Conservation (phyloP, 2,888 invertebrate genomes). For the Apamea monoglypha region DNA sequence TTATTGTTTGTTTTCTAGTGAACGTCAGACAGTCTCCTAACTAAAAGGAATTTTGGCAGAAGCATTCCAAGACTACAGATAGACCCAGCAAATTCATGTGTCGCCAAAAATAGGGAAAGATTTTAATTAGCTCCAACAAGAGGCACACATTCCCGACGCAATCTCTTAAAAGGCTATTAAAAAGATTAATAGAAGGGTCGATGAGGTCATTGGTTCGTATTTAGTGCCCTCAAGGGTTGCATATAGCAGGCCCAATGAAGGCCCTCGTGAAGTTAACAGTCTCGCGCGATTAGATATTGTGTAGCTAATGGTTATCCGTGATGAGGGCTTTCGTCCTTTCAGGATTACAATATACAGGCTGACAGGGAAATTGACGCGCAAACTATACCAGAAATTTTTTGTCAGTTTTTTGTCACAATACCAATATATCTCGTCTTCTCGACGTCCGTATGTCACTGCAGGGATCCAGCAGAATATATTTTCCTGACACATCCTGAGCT, state of each 20-base stretch:
- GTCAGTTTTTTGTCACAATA: too few species aligned
- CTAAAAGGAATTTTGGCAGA: not conserved
- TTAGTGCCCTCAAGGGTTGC: conserved; percentile 81
- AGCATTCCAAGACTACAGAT: not conserved
- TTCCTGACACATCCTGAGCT: too few species aligned
- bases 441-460: too few species aligned
- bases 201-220: conserved; percentile 80
- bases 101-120: conserved; percentile 50
- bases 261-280: conserved; percentile 61
- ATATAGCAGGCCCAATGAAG: conserved; percentile 70
- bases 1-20: not conserved
- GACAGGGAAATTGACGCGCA: not conserved
- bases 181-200: conserved; percentile 84
- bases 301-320: conserved; percentile 55
- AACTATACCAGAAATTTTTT: not conserved
- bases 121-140: conserved; percentile 77
- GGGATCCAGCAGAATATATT: too few species aligned
- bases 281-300: conserved; percentile 66
- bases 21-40: not conserved
- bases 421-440: too few species aligned
- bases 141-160: conserved; percentile 65
- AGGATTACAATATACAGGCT: conserved; percentile 24
- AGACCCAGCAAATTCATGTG: conserved; percentile 8
- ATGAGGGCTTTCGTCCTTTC: conserved; percentile 41
- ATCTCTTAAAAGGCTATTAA: conserved; percentile 78